phyloP scores from a whole-genome alignment of 2,888 invertebrate species.

The Proisotoma minuta region DNA sequence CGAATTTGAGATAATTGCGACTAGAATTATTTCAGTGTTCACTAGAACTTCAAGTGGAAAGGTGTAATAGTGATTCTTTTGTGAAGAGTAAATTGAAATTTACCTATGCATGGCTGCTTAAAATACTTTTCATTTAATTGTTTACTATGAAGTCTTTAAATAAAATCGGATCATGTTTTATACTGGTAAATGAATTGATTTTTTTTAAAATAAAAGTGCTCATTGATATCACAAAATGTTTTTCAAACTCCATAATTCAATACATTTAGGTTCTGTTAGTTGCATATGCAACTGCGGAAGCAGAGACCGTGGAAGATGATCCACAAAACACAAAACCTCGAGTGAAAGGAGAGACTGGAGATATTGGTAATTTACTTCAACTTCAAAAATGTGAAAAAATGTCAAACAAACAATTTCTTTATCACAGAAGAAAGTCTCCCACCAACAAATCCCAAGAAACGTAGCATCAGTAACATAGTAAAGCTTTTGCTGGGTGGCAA shows the following conservation, averaged over 20 bases:
- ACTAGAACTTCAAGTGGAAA: too few relatives aligned
- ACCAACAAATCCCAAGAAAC: conserved; percentile 28
- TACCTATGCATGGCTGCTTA: too few relatives aligned
- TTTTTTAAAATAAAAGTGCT: background rate
- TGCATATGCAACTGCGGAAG: conserved; percentile 31
- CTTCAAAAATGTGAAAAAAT: background rate
- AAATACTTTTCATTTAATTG: too few relatives aligned
- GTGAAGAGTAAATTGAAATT: too few relatives aligned
- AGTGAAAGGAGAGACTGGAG: background rate
- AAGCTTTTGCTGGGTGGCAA: conserved; percentile 46
- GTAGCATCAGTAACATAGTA: conserved; percentile 45
- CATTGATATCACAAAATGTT: too few relatives aligned
- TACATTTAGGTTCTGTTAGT: conserved; percentile 29
- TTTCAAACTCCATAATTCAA: background rate
- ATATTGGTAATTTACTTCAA: background rate
- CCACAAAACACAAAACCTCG: background rate
- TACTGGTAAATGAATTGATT: background rate
- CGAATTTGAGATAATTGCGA: too few relatives aligned
- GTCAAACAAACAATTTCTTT: conserved; percentile 7
- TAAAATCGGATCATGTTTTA: background rate
- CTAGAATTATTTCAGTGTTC: too few relatives aligned
- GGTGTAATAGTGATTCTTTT: too few relatives aligned
- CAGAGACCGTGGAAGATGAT: conserved; percentile 5
- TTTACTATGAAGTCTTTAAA: background rate
- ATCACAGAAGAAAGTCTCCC: conserved; percentile 27